A percentile compares a stretch with the other conserved stretches of the same genome.
phyloP scores from a whole-genome alignment of 1,140 invertebrate species.

The Plutomurus gul region DNA sequence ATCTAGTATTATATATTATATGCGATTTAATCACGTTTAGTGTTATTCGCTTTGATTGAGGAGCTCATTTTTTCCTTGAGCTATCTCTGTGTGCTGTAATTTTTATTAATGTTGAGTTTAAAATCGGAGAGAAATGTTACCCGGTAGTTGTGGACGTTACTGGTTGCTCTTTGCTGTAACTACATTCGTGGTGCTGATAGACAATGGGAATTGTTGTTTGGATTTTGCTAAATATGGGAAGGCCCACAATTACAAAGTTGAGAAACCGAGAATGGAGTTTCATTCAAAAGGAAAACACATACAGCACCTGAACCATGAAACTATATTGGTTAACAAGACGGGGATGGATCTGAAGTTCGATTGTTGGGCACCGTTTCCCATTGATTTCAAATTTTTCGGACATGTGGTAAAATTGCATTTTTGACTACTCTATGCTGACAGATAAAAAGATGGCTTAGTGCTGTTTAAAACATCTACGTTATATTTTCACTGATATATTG shows the following conservation, averaged over 20 bases:
- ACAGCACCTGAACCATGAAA: background rate
- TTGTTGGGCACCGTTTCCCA: slow-evolving; percentile 48
- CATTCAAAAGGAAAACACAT: background rate
- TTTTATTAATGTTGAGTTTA: too few relatives aligned
- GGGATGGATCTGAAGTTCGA: slow-evolving; percentile 28
- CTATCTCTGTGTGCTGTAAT: too few relatives aligned
- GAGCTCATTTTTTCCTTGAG: too few relatives aligned
- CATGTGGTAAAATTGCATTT: slow-evolving; percentile 38
- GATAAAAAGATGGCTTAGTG: background rate
- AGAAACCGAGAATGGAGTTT: background rate
- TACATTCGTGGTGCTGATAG: background rate
- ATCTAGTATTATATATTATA: too few relatives aligned
- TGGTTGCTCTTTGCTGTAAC: background rate
- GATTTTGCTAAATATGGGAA: background rate
- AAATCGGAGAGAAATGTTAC: too few relatives aligned
- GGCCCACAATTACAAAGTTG: background rate
- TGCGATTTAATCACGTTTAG: too few relatives aligned
- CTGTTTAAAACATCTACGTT: background rate
- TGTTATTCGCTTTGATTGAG: too few relatives aligned
- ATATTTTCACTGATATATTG: too few relatives aligned
- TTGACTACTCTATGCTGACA: background rate
- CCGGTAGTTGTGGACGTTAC: too few relatives aligned
- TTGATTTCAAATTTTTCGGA: slow-evolving; percentile 41
- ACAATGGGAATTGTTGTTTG: background rate
- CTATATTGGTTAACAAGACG: slow-evolving; percentile 19